Evolutionary conservation across 2,113 vertebrate genomes (phyloP), one percentile per base, ranked within the genome.

Genomic region (Sinocyclocheilus maitianheensis): DNA sequence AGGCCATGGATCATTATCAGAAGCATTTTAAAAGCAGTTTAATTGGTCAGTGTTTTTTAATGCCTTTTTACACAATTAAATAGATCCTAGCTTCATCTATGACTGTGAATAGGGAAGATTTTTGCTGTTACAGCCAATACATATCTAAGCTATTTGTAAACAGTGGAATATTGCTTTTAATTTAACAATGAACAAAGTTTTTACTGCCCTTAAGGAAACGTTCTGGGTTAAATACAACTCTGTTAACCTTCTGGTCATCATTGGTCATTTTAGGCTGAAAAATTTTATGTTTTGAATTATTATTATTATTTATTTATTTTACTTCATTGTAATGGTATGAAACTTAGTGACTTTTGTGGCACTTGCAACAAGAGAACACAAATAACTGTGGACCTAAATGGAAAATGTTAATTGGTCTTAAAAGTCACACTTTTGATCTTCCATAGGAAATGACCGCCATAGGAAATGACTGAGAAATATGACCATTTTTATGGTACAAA

Each of bases 1-100:
- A 79, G 58, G 58, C 67, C 77, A 16, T 7, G 24, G 53, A 51
- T 83, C 30, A 78, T 65, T 60, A 74, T 69, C 24, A 24, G 72
- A 71, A 74, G 20, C 24, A 51, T 43, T 79, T 58, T 80, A 62
- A 14, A 40, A 40, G 16, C 16, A 55, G 7, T 81, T 43, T 81
- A 65, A 65, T 48, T 81, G 60, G 76, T 77, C 48, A 20, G 20
- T 79, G 20, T n/a, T 8, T n/a, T 55, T 53, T 58, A 43, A 43
- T 71, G 30, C 14, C 30, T 79, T 79, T 79, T 79, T 1, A 40
- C 22, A 18, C 8, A 8, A 43, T 65, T 65, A 26, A 81, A 81
- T 81, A 14, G n/a, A 81, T 18, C 2, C 12, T 46, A 30, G 46
- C 43, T 53, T 48, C 3, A 77, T 51, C n/a, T 76, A 48, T 77